A percentile compares a stretch with the other conserved stretches of the same genome.
phyloP scores from a whole-genome alignment of 2,888 invertebrate genomes.

The Hirtodrosophila confusa region DNA sequence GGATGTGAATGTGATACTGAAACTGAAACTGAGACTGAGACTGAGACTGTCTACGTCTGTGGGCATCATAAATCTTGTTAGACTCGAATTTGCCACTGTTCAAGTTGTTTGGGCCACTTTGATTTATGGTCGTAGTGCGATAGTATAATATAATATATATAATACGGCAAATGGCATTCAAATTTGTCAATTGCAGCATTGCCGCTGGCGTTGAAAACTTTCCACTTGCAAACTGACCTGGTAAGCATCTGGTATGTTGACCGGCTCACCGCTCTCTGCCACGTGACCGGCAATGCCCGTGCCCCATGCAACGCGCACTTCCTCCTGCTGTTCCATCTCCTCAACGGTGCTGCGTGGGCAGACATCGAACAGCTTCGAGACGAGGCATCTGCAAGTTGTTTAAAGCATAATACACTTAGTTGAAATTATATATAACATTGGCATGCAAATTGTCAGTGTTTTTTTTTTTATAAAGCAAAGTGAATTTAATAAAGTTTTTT shows the following conservation, averaged over 20 bases:
- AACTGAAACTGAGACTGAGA: background rate
- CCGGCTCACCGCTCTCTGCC: constrained; percentile 95
- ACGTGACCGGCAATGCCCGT: constrained; percentile 97
- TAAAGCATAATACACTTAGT: constrained; percentile 14
- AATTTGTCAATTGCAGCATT: constrained; percentile 63
- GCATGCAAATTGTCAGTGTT: constrained; percentile 5
- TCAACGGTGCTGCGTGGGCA: constrained; percentile 95
- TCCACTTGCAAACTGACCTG: constrained; percentile 86
- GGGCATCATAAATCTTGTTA: constrained; percentile 67
- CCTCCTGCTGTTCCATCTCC: constrained; percentile 96
- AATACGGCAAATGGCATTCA: constrained; percentile 48
- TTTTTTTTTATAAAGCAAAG: background rate
- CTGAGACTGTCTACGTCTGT: constrained; percentile 10
- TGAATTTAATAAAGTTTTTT: constrained; percentile 4
- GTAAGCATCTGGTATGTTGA: constrained; percentile 98
- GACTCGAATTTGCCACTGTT: constrained; percentile 39
- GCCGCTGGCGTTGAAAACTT: constrained; percentile 23
- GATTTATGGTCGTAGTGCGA: constrained; percentile 53
- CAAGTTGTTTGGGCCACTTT: constrained; percentile 32
- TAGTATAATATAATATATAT: too few species aligned
- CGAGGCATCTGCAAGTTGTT: constrained; percentile 88
- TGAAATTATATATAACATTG: constrained; percentile 5
- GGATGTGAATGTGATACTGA: background rate
- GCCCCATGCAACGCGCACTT: constrained; percentile 97
- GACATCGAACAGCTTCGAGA: constrained; percentile 97